Conservation (phyloP, 2,888 invertebrate genomes). For the Trypoxylon attenuatum region DNA sequence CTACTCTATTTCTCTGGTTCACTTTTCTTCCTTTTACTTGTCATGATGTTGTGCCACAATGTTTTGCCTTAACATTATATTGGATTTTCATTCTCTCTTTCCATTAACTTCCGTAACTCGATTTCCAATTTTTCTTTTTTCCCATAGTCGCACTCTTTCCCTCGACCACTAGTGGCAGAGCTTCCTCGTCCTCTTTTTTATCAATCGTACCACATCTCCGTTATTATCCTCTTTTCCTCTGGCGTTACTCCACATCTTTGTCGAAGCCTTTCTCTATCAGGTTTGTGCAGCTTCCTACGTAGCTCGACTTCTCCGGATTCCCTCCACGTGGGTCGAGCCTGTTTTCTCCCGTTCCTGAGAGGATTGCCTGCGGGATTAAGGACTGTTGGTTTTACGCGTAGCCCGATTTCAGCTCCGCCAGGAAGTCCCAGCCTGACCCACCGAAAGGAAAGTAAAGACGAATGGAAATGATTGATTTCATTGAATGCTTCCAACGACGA, state of each 20-base stretch:
- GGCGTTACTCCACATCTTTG: conserved; percentile 3
- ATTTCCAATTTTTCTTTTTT: too few species aligned
- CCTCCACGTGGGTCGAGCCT: conserved; percentile 49
- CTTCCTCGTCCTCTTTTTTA: conserved; percentile 4
- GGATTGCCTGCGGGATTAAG: conserved; percentile 10
- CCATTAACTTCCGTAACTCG: too few species aligned
- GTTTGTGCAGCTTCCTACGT: conserved; percentile 6
- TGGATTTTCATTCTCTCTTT: too few species aligned
- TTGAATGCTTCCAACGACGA: background rate
- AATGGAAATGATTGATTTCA: background rate
- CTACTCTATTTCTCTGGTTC: too few species aligned
- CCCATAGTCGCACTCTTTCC: too few species aligned
- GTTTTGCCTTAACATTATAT: too few species aligned
- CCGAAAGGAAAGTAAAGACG: background rate
- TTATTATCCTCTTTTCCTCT: conserved; percentile 4
- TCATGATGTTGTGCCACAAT: too few species aligned
- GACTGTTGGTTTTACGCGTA: background rate
- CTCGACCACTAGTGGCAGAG: too few species aligned
- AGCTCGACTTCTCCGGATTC: background rate
- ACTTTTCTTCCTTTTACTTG: too few species aligned
- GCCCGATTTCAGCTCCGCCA: background rate
- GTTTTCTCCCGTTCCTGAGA: conserved; percentile 55
- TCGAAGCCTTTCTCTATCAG: conserved; percentile 16
- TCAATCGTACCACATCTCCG: conserved; percentile 24
- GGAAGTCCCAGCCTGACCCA: too few species aligned